phyloP scores from a whole-genome alignment of 2,888 invertebrate species.

The Drosophila vallismaia region DNA sequence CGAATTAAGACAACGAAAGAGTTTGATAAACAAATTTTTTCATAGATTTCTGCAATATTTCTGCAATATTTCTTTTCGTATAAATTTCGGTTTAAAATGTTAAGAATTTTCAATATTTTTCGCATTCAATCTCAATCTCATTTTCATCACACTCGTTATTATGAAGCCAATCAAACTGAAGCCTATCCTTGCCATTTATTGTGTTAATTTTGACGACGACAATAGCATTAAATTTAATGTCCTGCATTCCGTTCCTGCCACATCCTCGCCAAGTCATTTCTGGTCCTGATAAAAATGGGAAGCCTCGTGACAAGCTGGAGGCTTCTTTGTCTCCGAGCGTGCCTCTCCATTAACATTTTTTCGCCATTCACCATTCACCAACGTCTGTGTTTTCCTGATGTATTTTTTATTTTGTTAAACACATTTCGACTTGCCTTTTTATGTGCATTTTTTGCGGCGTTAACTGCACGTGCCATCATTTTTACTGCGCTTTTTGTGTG shows the following conservation, averaged over 20 bases:
- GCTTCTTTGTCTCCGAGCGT: conserved; percentile 17
- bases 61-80: too few species aligned
- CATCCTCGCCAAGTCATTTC: conserved; percentile 13
- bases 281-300: conserved; percentile 35
- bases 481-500: conserved; percentile 64
- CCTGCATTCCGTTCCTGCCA: conserved; percentile 26
- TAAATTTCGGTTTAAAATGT: not conserved
- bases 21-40: too few species aligned
- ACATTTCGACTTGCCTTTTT: conserved; percentile 61
- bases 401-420: conserved; percentile 31
- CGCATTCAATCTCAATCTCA: not conserved
- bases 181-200: conserved; percentile 21
- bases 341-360: conserved; percentile 64
- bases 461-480: conserved; percentile 75
- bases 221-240: conserved; percentile 42
- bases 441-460: conserved; percentile 72
- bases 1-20: too few species aligned
- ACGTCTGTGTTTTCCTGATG: conserved; percentile 21
- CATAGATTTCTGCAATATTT: too few species aligned
- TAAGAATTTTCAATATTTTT: not conserved
- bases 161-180: conserved; percentile 13
- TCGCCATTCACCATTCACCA: conserved; percentile 30
- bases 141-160: conserved; percentile 10
- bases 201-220: conserved; percentile 41
- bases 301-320: conserved; percentile 43